Evolutionary conservation across 1,140 invertebrate genomes (phyloP).

Genomic region (Hestina assimilis): DNA sequence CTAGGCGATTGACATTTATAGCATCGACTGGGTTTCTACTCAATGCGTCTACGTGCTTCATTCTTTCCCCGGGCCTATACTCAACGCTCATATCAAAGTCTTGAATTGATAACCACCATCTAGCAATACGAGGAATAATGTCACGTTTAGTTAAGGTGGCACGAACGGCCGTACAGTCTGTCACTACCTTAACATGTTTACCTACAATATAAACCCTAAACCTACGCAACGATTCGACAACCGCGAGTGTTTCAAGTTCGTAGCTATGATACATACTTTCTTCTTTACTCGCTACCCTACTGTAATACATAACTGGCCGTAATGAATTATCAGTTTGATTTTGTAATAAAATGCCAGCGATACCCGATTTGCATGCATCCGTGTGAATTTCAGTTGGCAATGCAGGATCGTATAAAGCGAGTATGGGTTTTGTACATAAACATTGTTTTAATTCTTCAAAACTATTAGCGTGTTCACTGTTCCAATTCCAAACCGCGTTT

Average conservation of each 20-base stretch:
- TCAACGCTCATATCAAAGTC: background rate
- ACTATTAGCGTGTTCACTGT: too few relatives aligned
- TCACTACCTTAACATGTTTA: slow-evolving; percentile 36
- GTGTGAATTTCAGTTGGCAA: too few relatives aligned
- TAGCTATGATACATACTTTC: slow-evolving; percentile 25
- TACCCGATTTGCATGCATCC: background rate
- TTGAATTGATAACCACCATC: slow-evolving; percentile 49
- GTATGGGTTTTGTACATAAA: too few relatives aligned
- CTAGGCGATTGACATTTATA: too few relatives aligned
- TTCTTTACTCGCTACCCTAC: slow-evolving; percentile 22
- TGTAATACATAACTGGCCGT: slow-evolving; percentile 24
- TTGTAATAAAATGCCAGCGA: too few relatives aligned
- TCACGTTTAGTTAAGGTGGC: slow-evolving; percentile 44
- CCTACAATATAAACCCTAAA: slow-evolving; percentile 57
- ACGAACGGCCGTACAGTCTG: slow-evolving; percentile 51
- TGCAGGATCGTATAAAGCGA: too few relatives aligned
- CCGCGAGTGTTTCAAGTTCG: slow-evolving; percentile 28
- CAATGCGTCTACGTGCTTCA: background rate
- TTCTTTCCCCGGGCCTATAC: background rate
- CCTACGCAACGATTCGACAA: slow-evolving; percentile 37
- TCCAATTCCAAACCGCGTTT: too few relatives aligned
- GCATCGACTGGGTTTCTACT: background rate
- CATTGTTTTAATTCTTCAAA: too few relatives aligned
- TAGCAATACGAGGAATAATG: slow-evolving; percentile 40
- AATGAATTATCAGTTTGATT: background rate